Evolutionary conservation across 92 coral and sea anemone species (phyloP).

Genomic region (Galaxea fascicularis): DNA sequence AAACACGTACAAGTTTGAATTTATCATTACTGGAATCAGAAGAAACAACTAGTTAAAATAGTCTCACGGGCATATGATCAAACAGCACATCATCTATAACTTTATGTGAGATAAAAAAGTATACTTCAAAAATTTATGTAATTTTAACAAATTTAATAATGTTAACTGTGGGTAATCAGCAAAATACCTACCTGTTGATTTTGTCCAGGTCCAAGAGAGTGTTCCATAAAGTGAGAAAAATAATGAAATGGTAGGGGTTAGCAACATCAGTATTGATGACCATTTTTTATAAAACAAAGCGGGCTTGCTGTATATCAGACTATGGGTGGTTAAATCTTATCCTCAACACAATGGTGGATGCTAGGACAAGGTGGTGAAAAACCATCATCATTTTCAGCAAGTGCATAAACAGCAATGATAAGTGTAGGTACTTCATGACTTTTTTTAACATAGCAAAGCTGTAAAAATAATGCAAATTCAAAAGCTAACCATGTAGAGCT

Average conservation of each 20-base stretch:
- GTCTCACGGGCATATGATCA: too few species aligned
- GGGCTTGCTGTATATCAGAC: slow-evolving; percentile 71
- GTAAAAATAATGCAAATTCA: too few species aligned
- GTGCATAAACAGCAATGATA: not conserved
- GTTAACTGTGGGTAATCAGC: not conserved
- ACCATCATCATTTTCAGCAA: slow-evolving; percentile 40
- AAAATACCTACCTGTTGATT: not conserved
- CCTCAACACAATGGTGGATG: slow-evolving; percentile 87
- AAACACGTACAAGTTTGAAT: not conserved
- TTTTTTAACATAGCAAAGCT: too few species aligned
- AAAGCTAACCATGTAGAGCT: too few species aligned
- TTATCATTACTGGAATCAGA: not conserved
- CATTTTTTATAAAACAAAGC: not conserved
- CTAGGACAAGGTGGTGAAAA: slow-evolving; percentile 52
- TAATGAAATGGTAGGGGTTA: not conserved
- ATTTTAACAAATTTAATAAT: too few species aligned
- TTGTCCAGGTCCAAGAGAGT: slow-evolving; percentile 3
- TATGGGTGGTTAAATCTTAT: slow-evolving; percentile 90
- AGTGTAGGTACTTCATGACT: not conserved
- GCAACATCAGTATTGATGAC: too few species aligned
- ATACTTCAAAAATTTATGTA: not conserved
- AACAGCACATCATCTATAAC: too few species aligned
- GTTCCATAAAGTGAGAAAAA: not conserved
- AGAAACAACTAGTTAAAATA: not conserved
- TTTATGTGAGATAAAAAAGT: too few species aligned